Evolutionary conservation across 2,113 vertebrate genomes (phyloP), one percentile per base, ranked within the genome.

Genomic region (Pelmatolapia mariae): DNA sequence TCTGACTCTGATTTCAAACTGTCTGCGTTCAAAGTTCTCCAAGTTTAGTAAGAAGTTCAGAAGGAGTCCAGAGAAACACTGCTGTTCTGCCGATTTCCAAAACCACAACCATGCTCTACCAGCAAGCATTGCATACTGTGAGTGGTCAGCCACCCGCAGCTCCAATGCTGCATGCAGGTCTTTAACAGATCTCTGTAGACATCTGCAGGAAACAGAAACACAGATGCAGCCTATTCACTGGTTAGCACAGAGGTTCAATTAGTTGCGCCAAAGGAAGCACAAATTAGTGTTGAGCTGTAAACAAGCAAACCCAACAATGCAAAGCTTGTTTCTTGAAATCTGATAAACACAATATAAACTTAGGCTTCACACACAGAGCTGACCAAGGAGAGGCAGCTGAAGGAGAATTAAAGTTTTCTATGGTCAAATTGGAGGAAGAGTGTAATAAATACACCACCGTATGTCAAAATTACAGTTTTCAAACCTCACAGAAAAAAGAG

Each of bases 261-360:
- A 36, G 29, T 19, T 0, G 8, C 5, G 3, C 9, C 66, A 71
- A 43, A 13, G 38, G 66, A 71, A 71, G 66, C 38, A 0, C 36
- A 45, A 73, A 38, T 66, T 38, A 43, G 13, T 16, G 8, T 24
- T 45, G 13, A 73, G 66, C 40, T 43, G 12, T 22, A 45, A 16
- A 26, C 66, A 45, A 10, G 22, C 38, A 45, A 24, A 43, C 13
- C n/a, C 12, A 43, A 43, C 66, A 71, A 24, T 43, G 13, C 31
- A 36, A n/a, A 38, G 31, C 38, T 43, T 6, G 66, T 43, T 66
- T 13, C 33, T 24, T 71, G n/a, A 40, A 71, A 71, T 71, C n/a
- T 24, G n/a, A 40, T 1, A 9, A 43, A 24, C 38, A 43, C 66
- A 16, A 24, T 43, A 15, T 71, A 24, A 45, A 24, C 66, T 24